phyloP scores from a whole-genome alignment of 2,888 invertebrate species.

The Aphodius sticticus region DNA sequence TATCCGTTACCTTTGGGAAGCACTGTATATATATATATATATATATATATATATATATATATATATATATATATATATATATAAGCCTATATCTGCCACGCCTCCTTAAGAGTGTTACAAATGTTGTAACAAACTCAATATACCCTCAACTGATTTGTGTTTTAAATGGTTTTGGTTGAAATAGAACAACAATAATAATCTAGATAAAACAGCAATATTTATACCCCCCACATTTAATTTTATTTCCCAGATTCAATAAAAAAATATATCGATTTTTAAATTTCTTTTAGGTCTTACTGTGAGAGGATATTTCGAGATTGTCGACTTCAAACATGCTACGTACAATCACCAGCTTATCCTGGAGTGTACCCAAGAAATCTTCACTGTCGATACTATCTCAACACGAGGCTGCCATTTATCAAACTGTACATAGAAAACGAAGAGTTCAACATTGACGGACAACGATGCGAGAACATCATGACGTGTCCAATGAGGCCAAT shows the following conservation, averaged over 20 bases:
- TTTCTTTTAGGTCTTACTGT: constrained; percentile 77
- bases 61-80: too few relatives aligned
- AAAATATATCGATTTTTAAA: neutral
- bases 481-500: constrained; percentile 93
- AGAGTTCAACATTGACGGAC: constrained; percentile 93
- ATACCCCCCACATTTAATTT: too few relatives aligned
- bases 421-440: constrained; percentile 92
- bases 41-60: too few relatives aligned
- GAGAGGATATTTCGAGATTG: constrained; percentile 89
- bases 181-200: too few relatives aligned
- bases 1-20: too few relatives aligned
- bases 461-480: constrained; percentile 93
- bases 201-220: too few relatives aligned
- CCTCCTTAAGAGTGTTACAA: too few relatives aligned
- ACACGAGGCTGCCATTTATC: constrained; percentile 88
- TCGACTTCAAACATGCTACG: constrained; percentile 90
- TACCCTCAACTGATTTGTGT: too few relatives aligned
- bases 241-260: neutral
- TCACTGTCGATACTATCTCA: constrained; percentile 90
- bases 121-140: too few relatives aligned
- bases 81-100: too few relatives aligned
- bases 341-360: constrained; percentile 92
- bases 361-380: constrained; percentile 91
- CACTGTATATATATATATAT: too few relatives aligned
- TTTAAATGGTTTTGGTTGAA: too few relatives aligned